Evolutionary conservation across 2,888 invertebrate genomes (phyloP).

Genomic region (Mactromeris polynyma): DNA sequence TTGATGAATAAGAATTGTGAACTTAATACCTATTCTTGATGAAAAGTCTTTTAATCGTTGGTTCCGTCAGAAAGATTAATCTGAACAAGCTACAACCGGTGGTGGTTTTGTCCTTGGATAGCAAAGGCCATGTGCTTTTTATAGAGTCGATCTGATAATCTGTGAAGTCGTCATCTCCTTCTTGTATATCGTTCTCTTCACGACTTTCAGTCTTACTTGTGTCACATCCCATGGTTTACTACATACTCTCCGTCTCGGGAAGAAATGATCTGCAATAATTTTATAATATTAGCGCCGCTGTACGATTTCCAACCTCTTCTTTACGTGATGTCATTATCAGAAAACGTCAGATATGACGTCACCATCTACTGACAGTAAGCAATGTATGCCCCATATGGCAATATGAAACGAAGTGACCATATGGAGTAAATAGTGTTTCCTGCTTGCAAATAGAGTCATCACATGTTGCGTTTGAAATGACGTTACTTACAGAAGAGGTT

Average conservation of each 20-base stretch:
- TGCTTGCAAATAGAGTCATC: too few relatives aligned
- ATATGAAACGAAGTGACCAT: too few relatives aligned
- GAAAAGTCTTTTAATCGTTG: constrained; percentile 75
- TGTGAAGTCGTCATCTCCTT: constrained; percentile 72
- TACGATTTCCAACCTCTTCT: too few relatives aligned
- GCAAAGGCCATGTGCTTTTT: constrained; percentile 82
- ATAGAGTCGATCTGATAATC: constrained; percentile 82
- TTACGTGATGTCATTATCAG: too few relatives aligned
- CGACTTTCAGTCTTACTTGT: constrained; percentile 74
- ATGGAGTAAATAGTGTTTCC: too few relatives aligned
- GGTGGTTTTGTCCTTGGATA: constrained; percentile 70
- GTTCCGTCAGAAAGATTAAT: constrained; percentile 77
- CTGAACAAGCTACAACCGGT: constrained; percentile 78
- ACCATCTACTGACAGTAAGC: too few relatives aligned
- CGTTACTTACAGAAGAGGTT: too few relatives aligned
- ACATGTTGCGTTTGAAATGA: too few relatives aligned
- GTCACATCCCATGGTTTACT: constrained; percentile 78
- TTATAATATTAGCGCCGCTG: too few relatives aligned
- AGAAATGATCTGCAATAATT: background rate
- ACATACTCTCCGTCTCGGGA: background rate
- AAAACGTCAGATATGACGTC: too few relatives aligned
- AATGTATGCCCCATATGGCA: too few relatives aligned
- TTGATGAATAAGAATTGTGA: too few relatives aligned
- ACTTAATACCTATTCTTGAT: constrained; percentile 72
- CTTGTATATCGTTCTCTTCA: constrained; percentile 64